Percentiles rank a stretch among this genome's conserved stretches.
These are phyloP conservation scores for Antrozous pallidus DNA, from an alignment of 2,797 vertebrate species.

Conservation along the genomic window DNA sequence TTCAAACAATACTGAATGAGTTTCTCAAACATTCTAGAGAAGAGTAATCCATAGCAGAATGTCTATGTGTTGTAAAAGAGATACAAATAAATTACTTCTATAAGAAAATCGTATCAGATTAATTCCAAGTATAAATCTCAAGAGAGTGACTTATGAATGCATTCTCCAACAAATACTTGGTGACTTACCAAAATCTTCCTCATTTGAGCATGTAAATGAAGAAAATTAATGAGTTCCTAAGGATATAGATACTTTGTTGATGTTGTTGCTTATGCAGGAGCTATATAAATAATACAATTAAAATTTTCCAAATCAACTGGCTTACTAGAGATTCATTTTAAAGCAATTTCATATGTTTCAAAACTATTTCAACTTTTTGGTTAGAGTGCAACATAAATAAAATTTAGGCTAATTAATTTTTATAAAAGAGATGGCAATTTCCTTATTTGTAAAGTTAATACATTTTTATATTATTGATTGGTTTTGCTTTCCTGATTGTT, in stretches of 20 bases:
- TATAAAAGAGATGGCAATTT: not conserved
- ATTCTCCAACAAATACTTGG: not conserved
- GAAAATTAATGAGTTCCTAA: not conserved
- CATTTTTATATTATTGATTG: not conserved
- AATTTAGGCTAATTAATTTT: not conserved
- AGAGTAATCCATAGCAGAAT: not conserved
- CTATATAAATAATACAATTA: not conserved
- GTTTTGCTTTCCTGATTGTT: not conserved
- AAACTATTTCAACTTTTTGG: not conserved
- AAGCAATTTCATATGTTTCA: not conserved
- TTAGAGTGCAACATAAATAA: not conserved
- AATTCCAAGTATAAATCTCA: not conserved
- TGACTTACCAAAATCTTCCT: not conserved
- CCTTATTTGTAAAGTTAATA: constrained; percentile 6
- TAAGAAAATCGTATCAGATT: not conserved
- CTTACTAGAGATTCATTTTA: not conserved
- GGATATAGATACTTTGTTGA: not conserved
- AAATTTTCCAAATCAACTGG: not conserved
- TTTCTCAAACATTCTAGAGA: not conserved
- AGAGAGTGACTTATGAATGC: not conserved
- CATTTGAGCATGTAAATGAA: not conserved
- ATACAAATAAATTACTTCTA: not conserved
- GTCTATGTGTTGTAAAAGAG: not conserved
- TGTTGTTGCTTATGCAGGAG: not conserved
- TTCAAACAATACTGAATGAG: not conserved